These are phyloP conservation scores for Cataglyphis rosenhaueri DNA, from an alignment of 2,888 invertebrate species.

Conservation along the genomic window DNA sequence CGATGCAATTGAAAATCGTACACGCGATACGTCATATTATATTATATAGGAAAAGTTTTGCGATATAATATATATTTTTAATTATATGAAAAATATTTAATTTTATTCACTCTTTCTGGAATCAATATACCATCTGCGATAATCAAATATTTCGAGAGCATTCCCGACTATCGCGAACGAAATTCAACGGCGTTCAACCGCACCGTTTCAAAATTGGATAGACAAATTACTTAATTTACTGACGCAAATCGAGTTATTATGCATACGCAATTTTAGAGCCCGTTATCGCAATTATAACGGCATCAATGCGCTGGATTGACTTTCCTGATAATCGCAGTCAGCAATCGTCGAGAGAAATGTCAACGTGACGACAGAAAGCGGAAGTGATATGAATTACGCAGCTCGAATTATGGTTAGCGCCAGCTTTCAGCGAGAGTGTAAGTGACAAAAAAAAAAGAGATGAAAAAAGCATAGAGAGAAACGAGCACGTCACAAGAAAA, in stretches of 20 bases:
- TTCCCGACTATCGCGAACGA: background rate
- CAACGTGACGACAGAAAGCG: background rate
- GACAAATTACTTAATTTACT: constrained; percentile 45
- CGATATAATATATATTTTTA: background rate
- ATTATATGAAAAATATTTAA: background rate
- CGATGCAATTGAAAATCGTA: background rate
- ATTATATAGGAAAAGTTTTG: background rate
- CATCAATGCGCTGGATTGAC: background rate
- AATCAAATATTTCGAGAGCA: constrained; percentile 20
- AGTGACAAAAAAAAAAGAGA: background rate
- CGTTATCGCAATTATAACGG: background rate
- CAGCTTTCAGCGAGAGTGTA: background rate
- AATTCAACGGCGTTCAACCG: background rate
- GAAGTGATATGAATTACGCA: constrained; percentile 35
- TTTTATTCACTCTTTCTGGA: background rate
- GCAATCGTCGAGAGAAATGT: constrained; percentile 17
- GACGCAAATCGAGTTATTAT: constrained; percentile 23
- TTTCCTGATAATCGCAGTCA: constrained; percentile 30
- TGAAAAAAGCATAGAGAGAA: background rate
- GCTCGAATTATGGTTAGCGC: constrained; percentile 1
- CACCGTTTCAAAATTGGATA: constrained; percentile 18
- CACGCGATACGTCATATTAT: background rate
- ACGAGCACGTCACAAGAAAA: background rate
- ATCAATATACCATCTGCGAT: background rate
- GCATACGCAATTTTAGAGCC: constrained; percentile 28